Conservation (phyloP, 2,113 vertebrate species). For the Columba livia region DNA sequence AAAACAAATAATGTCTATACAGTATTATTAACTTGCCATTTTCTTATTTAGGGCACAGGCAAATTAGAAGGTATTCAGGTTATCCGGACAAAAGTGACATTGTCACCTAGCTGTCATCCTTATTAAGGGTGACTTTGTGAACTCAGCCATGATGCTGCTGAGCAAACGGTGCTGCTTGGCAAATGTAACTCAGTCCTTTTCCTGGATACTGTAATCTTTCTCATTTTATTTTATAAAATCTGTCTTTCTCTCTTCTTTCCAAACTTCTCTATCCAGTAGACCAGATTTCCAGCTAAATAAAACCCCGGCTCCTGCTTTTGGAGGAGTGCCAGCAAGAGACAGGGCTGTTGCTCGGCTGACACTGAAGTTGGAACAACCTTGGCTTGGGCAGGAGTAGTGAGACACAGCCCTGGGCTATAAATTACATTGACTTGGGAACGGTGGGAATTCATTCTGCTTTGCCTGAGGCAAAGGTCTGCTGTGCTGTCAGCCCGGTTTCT, state of each 20-base stretch:
- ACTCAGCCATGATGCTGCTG: neutral
- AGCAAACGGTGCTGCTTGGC: neutral
- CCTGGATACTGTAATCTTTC: neutral
- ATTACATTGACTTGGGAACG: slow-evolving; percentile 4
- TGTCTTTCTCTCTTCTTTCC: neutral
- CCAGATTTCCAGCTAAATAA: neutral
- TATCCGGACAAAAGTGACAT: neutral
- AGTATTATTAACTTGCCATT: neutral
- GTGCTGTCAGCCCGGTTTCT: slow-evolving; percentile 56
- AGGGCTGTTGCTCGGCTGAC: neutral
- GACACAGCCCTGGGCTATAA: slow-evolving; percentile 62
- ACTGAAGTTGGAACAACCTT: slow-evolving; percentile 15
- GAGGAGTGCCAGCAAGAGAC: neutral
- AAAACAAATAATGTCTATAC: neutral
- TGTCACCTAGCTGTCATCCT: neutral
- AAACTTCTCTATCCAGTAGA: neutral
- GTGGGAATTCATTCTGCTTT: slow-evolving; percentile 52
- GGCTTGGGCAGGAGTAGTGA: slow-evolving; percentile 47
- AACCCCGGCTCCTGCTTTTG: neutral
- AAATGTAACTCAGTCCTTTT: neutral
- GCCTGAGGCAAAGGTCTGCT: slow-evolving; percentile 68
- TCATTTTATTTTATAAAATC: neutral
- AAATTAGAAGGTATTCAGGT: slow-evolving; percentile 19
- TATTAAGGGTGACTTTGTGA: neutral
- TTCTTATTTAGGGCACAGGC: slow-evolving; percentile 9